A percentile compares a stretch with the other conserved stretches of the same genome.
phyloP scores from a whole-genome alignment of 92 coral and sea anemone genomes.

The Palythoa grandiflora region DNA sequence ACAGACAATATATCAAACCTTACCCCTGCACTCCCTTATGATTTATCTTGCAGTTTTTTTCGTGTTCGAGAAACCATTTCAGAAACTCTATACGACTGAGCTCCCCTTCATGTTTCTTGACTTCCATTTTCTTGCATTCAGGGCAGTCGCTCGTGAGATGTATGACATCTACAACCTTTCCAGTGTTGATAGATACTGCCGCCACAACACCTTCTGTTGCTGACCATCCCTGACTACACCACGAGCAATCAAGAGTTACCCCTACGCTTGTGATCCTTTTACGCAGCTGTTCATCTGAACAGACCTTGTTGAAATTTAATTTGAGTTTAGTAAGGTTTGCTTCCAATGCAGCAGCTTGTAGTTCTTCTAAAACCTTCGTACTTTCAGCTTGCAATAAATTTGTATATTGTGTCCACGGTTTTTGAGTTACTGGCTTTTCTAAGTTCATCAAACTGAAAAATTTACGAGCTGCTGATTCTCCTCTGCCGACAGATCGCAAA shows the following conservation, averaged over 20 bases:
- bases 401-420: too few relatives aligned
- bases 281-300: background rate
- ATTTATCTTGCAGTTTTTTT: background rate
- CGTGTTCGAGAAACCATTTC: background rate
- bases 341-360: background rate
- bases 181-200: slow-evolving; percentile 24
- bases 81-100: background rate
- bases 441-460: slow-evolving; percentile 21
- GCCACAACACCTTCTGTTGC: slow-evolving; percentile 36
- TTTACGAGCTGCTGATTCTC: background rate
- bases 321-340: background rate
- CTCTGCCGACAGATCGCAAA: background rate
- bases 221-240: slow-evolving; percentile 32
- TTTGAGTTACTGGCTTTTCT: background rate
- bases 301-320: background rate
- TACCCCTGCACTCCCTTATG: slow-evolving; percentile 4
- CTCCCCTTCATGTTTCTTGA: background rate
- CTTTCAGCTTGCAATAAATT: too few relatives aligned
- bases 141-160: slow-evolving; percentile 6
- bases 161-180: slow-evolving; percentile 27
- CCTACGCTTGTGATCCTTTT: slow-evolving; percentile 8
- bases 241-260: slow-evolving; percentile 14
- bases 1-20: background rate
- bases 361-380: background rate
- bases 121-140: slow-evolving; percentile 21